Base-by-base conservation (phyloP, 2,797 vertebrate genomes). In the Takifugu rubripes region DNA sequence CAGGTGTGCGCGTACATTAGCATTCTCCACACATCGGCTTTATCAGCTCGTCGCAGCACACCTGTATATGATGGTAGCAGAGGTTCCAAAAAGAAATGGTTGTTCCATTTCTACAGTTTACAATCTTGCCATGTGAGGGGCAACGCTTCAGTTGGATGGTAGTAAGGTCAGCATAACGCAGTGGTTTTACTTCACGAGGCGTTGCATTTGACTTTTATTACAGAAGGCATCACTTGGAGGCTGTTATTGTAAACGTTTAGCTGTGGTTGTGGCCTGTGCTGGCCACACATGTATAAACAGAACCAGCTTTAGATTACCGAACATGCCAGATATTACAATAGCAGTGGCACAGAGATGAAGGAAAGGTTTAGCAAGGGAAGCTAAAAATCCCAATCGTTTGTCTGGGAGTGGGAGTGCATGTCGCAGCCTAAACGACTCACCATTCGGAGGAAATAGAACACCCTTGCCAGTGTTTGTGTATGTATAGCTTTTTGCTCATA, bases 221-320 rank as follows among this genome's bases (percentile, higher is more conserved):
- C 68, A 79, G 75, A 74, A 75, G 85, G 68, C 83, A 82, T 84
- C 66, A 55, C 80, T 85, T 74, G 83, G 73, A 83, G 84, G 74
- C 76, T 70, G 70, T 86, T 75, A 83, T 73, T 78, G 81, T 83
- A 75, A 87, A 82, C 67, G 67, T 79, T 84, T 73, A 78, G 82
- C 79, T 56, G 79, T 51, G 78, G 77, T 4, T 75, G 79, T 51
- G 78, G 81, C 75, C 84, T 70, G 66, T 47, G 11, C 62, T 17
- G 50, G 77, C 82, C 82, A 74, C 74, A 81, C 80, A 68, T 70
- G 73, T 56, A 36, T 66, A 77, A 77, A 77, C 69, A 78, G 74
- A 56, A 55, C 5, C 0, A 62, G 70, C 40, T 71, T 48, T 63
- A 44, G 75, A 67, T 83, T 76, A 74, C 75, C 9, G 2, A 51